phyloP scores from a whole-genome alignment of 2,113 vertebrate species.

The Silurus asotus region DNA sequence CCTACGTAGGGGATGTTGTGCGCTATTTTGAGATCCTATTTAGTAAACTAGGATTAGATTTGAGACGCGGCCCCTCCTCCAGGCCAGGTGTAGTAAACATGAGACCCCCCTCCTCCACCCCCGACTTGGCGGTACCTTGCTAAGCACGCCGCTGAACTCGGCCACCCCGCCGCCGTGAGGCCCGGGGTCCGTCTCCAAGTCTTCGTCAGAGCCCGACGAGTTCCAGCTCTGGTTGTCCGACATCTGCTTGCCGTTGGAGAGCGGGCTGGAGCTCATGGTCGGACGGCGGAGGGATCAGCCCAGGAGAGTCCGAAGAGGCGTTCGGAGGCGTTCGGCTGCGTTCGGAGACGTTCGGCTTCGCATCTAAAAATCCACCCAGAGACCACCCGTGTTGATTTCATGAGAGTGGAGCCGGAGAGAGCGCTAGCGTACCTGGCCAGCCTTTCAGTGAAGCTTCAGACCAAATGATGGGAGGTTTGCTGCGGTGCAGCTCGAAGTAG shows the following conservation, averaged over 20 bases:
- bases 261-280: conserved; percentile 53
- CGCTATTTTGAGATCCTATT: too few species aligned
- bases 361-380: conserved; percentile 12
- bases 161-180: conserved; percentile 68
- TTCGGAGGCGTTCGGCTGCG: background rate
- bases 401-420: background rate
- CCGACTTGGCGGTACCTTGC: conserved; percentile 77
- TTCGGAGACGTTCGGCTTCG: background rate
- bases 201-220: conserved; percentile 93
- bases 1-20: background rate
- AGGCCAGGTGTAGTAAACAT: background rate
- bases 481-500: background rate
- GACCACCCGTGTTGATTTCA: background rate
- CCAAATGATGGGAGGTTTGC: too few species aligned
- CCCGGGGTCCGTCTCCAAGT: conserved; percentile 87
- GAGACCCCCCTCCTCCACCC: background rate
- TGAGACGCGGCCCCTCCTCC: background rate
- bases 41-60: background rate
- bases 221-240: conserved; percentile 93
- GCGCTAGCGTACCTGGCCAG: background rate
- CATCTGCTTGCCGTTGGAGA: conserved; percentile 69
- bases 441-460: background rate
- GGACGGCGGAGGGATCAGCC: conserved; percentile 2
- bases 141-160: conserved; percentile 89
- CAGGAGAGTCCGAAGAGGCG: background rate